Conservation (phyloP, 2,888 invertebrate genomes). For the Ctena decussata region DNA sequence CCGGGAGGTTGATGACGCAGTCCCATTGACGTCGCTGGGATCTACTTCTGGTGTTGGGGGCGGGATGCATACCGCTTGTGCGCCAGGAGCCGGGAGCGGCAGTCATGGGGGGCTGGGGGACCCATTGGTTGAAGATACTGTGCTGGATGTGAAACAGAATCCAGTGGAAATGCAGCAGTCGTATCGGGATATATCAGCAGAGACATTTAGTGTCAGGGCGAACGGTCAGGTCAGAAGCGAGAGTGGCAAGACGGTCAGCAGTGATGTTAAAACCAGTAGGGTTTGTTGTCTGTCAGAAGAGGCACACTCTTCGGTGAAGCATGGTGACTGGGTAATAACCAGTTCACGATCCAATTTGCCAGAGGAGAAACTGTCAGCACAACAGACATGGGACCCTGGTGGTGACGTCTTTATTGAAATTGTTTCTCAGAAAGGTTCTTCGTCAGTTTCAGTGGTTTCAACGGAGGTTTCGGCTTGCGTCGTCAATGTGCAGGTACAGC, state of each 20-base stretch:
- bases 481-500: background rate
- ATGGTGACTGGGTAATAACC: background rate
- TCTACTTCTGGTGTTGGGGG: background rate
- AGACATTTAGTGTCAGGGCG: background rate
- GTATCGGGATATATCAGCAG: background rate
- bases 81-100: background rate
- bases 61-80: background rate
- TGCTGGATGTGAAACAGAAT: background rate
- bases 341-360: background rate
- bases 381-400: background rate
- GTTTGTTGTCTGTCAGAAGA: background rate
- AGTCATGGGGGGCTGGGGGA: background rate
- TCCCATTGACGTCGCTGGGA: constrained; percentile 12
- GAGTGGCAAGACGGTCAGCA: background rate
- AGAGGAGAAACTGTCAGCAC: background rate
- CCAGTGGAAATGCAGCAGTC: background rate
- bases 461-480: background rate
- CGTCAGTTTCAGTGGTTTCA: background rate
- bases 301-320: no score
- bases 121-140: background rate
- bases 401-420: background rate
- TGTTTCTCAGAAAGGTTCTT: background rate
- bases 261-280: background rate
- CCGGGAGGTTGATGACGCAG: constrained; percentile 27
- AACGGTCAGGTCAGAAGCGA: background rate